Conservation (phyloP, 35 echinoderm and acorn worm genomes). For the Apostichopus californicus region DNA sequence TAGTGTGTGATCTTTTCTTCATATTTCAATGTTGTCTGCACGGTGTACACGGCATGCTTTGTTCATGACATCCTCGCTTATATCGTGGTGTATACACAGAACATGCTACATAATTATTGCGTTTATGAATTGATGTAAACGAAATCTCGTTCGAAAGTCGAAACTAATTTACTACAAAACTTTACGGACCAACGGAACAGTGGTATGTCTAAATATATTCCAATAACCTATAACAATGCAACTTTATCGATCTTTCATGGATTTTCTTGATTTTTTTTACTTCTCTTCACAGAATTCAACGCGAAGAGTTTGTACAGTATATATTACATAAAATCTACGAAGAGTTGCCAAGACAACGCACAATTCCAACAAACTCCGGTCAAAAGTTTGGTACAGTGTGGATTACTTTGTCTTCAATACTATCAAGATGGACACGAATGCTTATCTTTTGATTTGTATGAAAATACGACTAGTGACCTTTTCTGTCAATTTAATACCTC, state of each 20-base stretch:
- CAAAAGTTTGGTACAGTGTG: conserved; percentile 1
- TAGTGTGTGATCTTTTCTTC: too few species aligned
- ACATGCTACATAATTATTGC: too few species aligned
- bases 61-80: too few species aligned
- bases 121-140: too few species aligned
- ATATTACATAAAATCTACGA: neutral
- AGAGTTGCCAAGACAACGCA: neutral
- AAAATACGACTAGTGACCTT: neutral
- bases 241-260: neutral
- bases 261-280: neutral
- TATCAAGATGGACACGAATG: neutral
- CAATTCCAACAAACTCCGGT: neutral
- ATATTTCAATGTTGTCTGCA: too few species aligned
- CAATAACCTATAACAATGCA: too few species aligned
- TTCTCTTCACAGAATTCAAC: neutral
- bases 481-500: neutral
- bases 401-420: neutral
- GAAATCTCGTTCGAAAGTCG: too few species aligned
- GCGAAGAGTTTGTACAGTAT: neutral
- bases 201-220: too few species aligned
- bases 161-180: too few species aligned
- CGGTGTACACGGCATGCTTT: too few species aligned
- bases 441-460: neutral
- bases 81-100: too few species aligned
- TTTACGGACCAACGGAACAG: too few species aligned